Percentiles rank a stretch among this genome's conserved stretches.
Conservation (phyloP, 2,113 vertebrate genomes). For the Nettapus auritus region DNA sequence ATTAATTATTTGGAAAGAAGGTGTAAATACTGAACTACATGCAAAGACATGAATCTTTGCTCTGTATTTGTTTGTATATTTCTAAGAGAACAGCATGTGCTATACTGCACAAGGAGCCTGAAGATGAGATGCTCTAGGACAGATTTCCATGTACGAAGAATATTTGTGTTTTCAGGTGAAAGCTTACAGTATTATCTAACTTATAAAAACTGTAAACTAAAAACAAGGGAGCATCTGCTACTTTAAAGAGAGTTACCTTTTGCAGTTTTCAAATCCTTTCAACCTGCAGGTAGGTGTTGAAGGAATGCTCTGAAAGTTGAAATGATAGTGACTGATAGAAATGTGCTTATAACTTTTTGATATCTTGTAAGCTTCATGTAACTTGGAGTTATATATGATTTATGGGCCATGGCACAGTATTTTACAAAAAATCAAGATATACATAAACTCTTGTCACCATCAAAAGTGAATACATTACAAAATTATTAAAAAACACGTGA, state of each 20-base stretch:
- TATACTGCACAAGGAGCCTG: neutral
- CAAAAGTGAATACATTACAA: neutral
- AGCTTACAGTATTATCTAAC: neutral
- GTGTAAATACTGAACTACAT: neutral
- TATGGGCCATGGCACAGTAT: neutral
- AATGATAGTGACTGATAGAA: neutral
- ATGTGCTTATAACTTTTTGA: neutral
- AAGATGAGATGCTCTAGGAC: neutral
- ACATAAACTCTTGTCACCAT: neutral
- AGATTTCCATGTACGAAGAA: neutral
- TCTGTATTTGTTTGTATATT: neutral
- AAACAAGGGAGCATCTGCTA: neutral
- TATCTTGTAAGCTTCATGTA: neutral
- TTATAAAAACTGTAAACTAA: neutral
- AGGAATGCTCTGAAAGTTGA: neutral
- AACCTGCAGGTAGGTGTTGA: neutral
- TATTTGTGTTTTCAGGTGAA: neutral
- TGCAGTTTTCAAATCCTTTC: neutral
- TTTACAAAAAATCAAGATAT: constrained; percentile 9
- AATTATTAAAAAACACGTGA: neutral
- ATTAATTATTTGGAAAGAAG: neutral
- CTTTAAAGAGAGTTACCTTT: neutral
- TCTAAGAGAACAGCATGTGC: neutral
- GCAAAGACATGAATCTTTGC: neutral
- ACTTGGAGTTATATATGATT: neutral